phyloP scores from a whole-genome alignment of 2,888 invertebrate species.

The Icerya purchasi region DNA sequence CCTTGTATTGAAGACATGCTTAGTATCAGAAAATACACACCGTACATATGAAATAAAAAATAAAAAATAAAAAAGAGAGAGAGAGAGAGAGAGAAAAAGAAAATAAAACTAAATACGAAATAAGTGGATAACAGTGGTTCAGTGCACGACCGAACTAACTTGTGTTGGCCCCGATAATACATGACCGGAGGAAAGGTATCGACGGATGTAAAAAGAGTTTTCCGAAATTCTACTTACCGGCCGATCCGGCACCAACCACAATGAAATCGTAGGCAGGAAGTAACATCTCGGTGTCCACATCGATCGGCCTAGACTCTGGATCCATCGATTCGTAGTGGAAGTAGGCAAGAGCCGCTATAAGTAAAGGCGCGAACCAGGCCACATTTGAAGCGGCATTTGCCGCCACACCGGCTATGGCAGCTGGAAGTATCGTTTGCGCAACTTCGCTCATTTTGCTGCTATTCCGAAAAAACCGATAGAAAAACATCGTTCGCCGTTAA shows the following conservation, averaged over 20 bases:
- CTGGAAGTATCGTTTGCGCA: slow-evolving; percentile 23
- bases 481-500: too few species aligned
- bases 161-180: too few species aligned
- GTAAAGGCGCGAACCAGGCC: slow-evolving; percentile 61
- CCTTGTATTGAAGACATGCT: too few species aligned
- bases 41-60: too few species aligned
- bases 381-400: slow-evolving; percentile 44
- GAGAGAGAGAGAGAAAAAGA: background rate
- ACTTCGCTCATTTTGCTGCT: slow-evolving; percentile 22
- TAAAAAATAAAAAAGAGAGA: too few species aligned
- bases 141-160: too few species aligned
- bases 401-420: slow-evolving; percentile 44
- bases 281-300: slow-evolving; percentile 38
- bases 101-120: too few species aligned
- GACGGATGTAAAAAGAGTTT: too few species aligned
- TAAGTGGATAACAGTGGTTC: too few species aligned
- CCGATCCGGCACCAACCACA: slow-evolving; percentile 66
- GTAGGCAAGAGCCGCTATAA: slow-evolving; percentile 66
- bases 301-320: slow-evolving; percentile 56
- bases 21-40: too few species aligned
- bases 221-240: slow-evolving; percentile 37
- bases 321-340: slow-evolving; percentile 68
- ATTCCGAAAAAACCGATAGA: too few species aligned
- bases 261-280: slow-evolving; percentile 60
- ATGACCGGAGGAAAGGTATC: too few species aligned